Percentiles rank a stretch among this genome's conserved stretches.
Conservation (phyloP, 2,113 vertebrate species). For the Peucedramus taeniatus region DNA sequence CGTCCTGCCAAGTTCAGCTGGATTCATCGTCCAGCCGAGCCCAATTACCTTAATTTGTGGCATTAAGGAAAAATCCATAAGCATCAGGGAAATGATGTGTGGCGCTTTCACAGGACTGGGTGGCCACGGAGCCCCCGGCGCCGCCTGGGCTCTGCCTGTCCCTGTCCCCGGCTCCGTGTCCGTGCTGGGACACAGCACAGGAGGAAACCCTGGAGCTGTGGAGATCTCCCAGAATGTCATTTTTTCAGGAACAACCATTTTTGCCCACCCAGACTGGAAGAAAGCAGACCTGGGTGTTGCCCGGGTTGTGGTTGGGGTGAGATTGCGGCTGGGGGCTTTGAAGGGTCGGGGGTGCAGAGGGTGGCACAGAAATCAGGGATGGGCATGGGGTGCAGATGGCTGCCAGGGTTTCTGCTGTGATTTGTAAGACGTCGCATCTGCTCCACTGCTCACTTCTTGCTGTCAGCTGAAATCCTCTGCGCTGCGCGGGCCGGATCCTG, state of each 20-base stretch:
- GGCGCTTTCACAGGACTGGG: background rate
- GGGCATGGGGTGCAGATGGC: slow-evolving; percentile 45
- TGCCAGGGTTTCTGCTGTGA: slow-evolving; percentile 45
- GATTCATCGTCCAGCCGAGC: slow-evolving; percentile 31
- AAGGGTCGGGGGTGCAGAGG: fast-evolving
- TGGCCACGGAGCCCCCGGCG: background rate
- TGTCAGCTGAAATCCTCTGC: slow-evolving; percentile 38
- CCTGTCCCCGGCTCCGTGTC: background rate
- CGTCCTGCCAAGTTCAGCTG: slow-evolving; percentile 13
- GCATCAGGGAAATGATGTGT: slow-evolving; percentile 43
- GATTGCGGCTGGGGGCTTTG: background rate
- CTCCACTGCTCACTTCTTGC: slow-evolving; percentile 60
- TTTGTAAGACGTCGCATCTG: slow-evolving; percentile 51
- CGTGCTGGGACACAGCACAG: fast-evolving
- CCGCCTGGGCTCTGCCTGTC: background rate
- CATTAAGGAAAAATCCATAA: slow-evolving; percentile 73
- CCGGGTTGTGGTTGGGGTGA: background rate
- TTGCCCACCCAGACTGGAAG: background rate
- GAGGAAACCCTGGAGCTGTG: background rate
- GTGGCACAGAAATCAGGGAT: background rate
- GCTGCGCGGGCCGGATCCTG: background rate
- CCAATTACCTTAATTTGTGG: slow-evolving; percentile 67
- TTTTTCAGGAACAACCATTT: background rate
- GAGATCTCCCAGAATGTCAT: background rate
- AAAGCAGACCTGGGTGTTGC: background rate